Evolutionary conservation across 2,888 invertebrate species (phyloP).

Genomic region (Hyalella azteca): DNA sequence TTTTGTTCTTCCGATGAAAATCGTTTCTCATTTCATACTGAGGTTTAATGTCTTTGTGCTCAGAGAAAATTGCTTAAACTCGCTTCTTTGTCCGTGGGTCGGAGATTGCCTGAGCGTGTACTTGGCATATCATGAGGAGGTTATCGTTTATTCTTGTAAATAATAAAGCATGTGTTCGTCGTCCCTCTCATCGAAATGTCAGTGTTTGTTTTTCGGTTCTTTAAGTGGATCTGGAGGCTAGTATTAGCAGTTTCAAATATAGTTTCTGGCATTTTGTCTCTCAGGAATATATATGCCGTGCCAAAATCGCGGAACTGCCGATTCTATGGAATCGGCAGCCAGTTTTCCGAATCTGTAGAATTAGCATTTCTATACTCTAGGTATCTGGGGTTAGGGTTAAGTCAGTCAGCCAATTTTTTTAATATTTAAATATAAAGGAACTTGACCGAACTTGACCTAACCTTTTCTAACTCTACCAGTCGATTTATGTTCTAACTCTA

Average conservation of each 20-base stretch:
- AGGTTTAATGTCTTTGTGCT: neutral
- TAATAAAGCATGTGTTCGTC: neutral
- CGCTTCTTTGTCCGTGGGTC: neutral
- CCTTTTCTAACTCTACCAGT: too few species aligned
- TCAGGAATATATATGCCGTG: neutral
- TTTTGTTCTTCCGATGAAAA: neutral
- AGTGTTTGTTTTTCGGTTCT: neutral
- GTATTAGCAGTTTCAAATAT: neutral
- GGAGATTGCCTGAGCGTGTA: neutral
- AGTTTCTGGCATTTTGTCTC: neutral
- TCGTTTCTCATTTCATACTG: neutral
- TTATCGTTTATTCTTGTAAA: constrained; percentile 1
- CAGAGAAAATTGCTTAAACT: neutral
- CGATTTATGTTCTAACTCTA: too few species aligned
- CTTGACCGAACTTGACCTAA: too few species aligned
- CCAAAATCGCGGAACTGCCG: neutral
- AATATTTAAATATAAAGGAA: too few species aligned
- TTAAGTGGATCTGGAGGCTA: neutral
- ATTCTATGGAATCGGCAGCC: neutral
- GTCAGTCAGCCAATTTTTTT: too few species aligned
- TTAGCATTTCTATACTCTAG: neutral
- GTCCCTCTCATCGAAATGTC: neutral
- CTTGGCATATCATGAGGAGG: neutral
- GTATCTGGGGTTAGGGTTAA: neutral
- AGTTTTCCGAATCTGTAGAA: neutral